Conservation (phyloP, 1,140 invertebrate species). For the Thaumetopoea pityocampa region DNA sequence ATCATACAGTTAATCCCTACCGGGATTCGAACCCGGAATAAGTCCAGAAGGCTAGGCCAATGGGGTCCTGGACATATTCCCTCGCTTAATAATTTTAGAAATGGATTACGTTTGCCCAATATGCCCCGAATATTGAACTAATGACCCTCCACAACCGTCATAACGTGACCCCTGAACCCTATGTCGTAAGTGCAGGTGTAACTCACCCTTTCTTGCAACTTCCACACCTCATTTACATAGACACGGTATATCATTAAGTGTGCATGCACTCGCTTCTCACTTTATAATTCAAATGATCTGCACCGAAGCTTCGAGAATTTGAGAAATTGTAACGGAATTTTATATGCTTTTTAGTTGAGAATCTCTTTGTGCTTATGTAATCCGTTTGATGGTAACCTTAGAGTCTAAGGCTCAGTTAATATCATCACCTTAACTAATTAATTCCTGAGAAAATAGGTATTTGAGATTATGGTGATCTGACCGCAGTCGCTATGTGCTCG, state of each 20-base stretch:
- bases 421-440: too few relatives aligned
- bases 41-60: too few relatives aligned
- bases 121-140: conserved; percentile 9
- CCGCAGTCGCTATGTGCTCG: too few relatives aligned
- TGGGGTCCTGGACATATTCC: too few relatives aligned
- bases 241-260: conserved; percentile 61
- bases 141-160: conserved; percentile 2
- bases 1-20: too few relatives aligned
- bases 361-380: conserved; percentile 11
- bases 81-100: too few relatives aligned
- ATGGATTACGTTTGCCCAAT: too few relatives aligned
- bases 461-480: too few relatives aligned
- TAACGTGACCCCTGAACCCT: conserved; percentile 3
- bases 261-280: conserved; percentile 61
- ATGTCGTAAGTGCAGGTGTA: conserved; percentile 32
- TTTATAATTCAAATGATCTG: conserved; percentile 71
- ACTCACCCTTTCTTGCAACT: conserved; percentile 36
- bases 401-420: too few relatives aligned
- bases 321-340: conserved; percentile 71
- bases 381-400: too few relatives aligned
- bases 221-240: conserved; percentile 62
- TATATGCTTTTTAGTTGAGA: conserved; percentile 27
- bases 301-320: conserved; percentile 48
- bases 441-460: too few relatives aligned
- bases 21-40: too few relatives aligned